These are phyloP conservation scores for Thysanoteuthis rhombus DNA, from an alignment of 2,888 invertebrate species.

Conservation along the genomic window DNA sequence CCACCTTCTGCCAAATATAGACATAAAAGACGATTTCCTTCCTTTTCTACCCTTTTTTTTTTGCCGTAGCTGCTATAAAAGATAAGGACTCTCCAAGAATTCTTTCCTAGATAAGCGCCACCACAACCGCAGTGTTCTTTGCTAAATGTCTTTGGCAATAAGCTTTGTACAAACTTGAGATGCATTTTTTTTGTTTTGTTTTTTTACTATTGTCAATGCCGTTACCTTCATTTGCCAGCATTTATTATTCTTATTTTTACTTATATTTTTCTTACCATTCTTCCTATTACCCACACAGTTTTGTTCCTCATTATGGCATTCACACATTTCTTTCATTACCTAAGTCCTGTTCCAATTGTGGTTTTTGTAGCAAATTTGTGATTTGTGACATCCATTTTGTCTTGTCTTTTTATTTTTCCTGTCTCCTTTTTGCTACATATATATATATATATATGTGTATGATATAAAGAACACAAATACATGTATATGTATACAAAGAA, in stretches of 20 bases:
- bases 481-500: background rate
- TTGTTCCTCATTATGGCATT: background rate
- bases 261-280: background rate
- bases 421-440: background rate
- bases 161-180: background rate
- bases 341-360: background rate
- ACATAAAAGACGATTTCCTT: background rate
- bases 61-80: background rate
- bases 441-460: no score
- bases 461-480: background rate
- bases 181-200: background rate
- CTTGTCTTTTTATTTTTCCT: background rate
- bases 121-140: background rate
- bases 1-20: background rate
- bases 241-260: background rate
- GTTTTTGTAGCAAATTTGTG: constrained; percentile 12
- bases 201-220: no score
- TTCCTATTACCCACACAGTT: background rate
- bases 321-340: background rate
- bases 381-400: background rate
- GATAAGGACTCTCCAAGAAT: constrained; percentile 12
- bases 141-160: background rate
- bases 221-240: no score
- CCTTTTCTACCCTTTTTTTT: background rate
- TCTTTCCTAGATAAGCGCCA: background rate